phyloP scores from a whole-genome alignment of 2,113 vertebrate species.

The Pipa parva region DNA sequence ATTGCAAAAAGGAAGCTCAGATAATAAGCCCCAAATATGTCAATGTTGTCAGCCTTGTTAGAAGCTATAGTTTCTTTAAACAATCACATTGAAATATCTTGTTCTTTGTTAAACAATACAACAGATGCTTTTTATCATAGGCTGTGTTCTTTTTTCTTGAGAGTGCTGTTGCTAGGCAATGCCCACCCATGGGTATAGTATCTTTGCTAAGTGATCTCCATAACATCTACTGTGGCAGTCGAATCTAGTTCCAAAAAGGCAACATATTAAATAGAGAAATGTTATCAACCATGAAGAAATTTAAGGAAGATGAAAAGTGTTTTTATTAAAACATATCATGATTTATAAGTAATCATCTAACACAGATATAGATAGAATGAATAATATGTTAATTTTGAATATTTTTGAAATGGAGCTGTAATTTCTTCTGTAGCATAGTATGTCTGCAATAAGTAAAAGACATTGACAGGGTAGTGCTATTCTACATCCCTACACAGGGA shows the following conservation, averaged over 20 bases:
- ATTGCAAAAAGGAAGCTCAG: background rate
- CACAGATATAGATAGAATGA: too few species aligned
- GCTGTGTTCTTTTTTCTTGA: constrained; percentile 3
- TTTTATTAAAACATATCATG: too few species aligned
- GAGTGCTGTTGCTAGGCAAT: constrained; percentile 1
- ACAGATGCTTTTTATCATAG: constrained; percentile 7
- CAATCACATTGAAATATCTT: constrained; percentile 20
- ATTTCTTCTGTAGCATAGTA: too few species aligned
- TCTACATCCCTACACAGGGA: too few species aligned
- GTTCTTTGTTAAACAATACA: constrained; percentile 23
- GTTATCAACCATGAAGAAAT: background rate
- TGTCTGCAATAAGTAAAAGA: too few species aligned
- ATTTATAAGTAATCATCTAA: too few species aligned
- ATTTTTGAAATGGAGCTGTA: too few species aligned
- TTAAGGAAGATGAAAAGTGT: background rate
- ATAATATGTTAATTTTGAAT: too few species aligned
- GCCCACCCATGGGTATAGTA: constrained; percentile 23
- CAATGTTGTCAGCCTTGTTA: background rate
- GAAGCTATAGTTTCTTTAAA: constrained; percentile 12
- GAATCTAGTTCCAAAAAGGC: constrained; percentile 16
- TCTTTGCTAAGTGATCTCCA: constrained; percentile 12
- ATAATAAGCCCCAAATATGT: background rate
- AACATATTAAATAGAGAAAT: background rate
- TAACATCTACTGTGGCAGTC: constrained; percentile 7
- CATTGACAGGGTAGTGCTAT: too few species aligned